A percentile compares a stretch with the other conserved stretches of the same genome.
Conservation (phyloP, 2,888 invertebrate species). For the Pristionchus maxplancki region DNA sequence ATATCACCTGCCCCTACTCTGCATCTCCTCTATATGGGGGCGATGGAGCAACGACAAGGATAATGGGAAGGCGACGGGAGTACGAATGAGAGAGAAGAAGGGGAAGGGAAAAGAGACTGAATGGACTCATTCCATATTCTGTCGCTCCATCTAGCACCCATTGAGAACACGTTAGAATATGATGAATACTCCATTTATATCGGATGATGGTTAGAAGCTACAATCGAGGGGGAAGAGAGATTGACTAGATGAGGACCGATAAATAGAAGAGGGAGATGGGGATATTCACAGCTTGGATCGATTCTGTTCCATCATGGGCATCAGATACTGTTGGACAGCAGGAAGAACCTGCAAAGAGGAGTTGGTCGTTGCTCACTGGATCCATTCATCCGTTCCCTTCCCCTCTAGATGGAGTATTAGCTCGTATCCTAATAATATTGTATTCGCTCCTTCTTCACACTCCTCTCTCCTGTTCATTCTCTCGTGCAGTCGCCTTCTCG, state of each 20-base stretch:
- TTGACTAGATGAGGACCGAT: slow-evolving; percentile 7
- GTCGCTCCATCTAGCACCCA: slow-evolving; percentile 38
- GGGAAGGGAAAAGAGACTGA: slow-evolving; percentile 22
- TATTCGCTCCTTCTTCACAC: not conserved
- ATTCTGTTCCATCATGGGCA: slow-evolving; percentile 66
- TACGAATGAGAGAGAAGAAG: slow-evolving; percentile 9
- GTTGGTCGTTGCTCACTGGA: not conserved
- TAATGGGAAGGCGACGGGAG: slow-evolving; percentile 25
- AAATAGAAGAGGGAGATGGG: not conserved
- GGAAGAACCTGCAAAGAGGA: slow-evolving; percentile 60
- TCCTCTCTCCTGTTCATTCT: not conserved
- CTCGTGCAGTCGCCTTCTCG: not conserved
- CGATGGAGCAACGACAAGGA: not conserved
- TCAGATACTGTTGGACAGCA: slow-evolving; percentile 61
- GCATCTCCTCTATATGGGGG: not conserved
- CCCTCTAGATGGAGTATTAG: not conserved
- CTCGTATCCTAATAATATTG: slow-evolving; percentile 19
- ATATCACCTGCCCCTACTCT: slow-evolving; percentile 21
- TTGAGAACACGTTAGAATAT: slow-evolving; percentile 37
- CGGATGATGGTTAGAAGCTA: not conserved
- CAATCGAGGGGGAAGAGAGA: not conserved
- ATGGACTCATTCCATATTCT: slow-evolving; percentile 46
- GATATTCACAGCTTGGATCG: slow-evolving; percentile 36
- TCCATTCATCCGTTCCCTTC: not conserved
- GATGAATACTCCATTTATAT: slow-evolving; percentile 39